phyloP scores from a whole-genome alignment of 2,113 vertebrate genomes.

The Sander lucioperca region DNA sequence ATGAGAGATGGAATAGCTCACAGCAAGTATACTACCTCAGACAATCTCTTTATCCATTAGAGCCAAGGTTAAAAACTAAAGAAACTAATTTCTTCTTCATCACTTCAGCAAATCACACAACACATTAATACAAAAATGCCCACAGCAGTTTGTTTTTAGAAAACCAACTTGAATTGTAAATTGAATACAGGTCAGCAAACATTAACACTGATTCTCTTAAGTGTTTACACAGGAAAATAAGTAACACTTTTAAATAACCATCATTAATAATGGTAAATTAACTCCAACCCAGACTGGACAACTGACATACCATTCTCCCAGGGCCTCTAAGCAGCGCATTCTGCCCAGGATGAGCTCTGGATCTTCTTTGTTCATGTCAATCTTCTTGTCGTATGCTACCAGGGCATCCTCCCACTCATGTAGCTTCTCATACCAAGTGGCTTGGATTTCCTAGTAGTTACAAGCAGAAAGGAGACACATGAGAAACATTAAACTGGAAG shows the following conservation, averaged over 20 bases:
- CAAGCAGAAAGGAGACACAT: not conserved
- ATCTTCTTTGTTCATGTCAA: conserved; percentile 98
- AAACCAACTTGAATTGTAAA: conserved; percentile 1
- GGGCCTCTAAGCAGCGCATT: conserved; percentile 97
- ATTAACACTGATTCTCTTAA: not conserved
- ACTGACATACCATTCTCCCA: conserved; percentile 95
- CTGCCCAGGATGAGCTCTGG: conserved; percentile 96
- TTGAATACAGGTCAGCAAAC: not conserved
- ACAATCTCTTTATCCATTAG: conserved; percentile 16
- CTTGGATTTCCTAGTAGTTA: conserved; percentile 93
- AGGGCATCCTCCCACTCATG: conserved; percentile 99
- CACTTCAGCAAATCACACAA: conserved; percentile 7
- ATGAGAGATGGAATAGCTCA: not conserved
- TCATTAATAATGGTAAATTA: too few species aligned
- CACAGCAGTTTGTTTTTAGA: not conserved
- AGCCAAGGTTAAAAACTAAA: conserved; percentile 17
- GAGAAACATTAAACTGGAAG: not conserved
- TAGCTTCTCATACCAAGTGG: conserved; percentile 99
- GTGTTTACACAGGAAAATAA: not conserved
- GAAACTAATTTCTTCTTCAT: not conserved
- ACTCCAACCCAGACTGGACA: not conserved
- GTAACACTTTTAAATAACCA: too few species aligned
- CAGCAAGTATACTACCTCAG: not conserved
- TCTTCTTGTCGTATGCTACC: conserved; percentile 97
- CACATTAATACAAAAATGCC: not conserved